Evolutionary conservation across 2,888 invertebrate species (phyloP), one percentile per base, ranked within the genome.

Genomic region (Polydrusus pterygomalis): DNA sequence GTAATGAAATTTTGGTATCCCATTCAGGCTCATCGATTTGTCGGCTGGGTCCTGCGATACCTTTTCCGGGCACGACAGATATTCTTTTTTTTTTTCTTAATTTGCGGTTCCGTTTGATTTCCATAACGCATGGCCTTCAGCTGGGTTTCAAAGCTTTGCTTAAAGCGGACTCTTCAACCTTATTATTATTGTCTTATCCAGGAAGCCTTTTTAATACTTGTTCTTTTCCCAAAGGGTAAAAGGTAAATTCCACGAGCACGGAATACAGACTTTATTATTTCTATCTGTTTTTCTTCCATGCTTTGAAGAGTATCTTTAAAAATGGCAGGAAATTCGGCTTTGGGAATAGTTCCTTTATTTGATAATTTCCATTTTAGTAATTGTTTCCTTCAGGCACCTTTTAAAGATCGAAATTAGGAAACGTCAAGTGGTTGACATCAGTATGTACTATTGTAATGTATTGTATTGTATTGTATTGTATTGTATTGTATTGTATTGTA

Each of bases 1-100:
- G 18, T 20, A 51, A 51, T 51, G 51, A 51, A 18, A 51, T 51
- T 51, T 51, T 18, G 2, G 20, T 51, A 2, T 51, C 18, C 13
- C 18, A 51, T 9, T 51, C 18, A 10, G 51, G 18, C 20, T 51
- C 6, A 17, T 8, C 20, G 13, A 10, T 20, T 51, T 51, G 1
- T 20, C 20, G 18, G 11, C 51, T 51, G 13, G 51, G 18, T 11
- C 51, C 51, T 8, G 51, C 51, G 18, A 51, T 20, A 13, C 51
- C 18, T 51, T 51, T 51, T 13, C 51, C 51, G 13, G 51, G 51
- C 2, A 18, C 18, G 18, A 51, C 51, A 9, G 10, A 9, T 18
- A 51, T 20, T 51, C 51, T 51, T 51, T 51, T 51, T 51, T 51
- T 51, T 10, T 51, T 17, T 18, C n/a, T n/a, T n/a, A n/a, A 45